Conservation (phyloP, 2,888 invertebrate species). For the Macrosiphum euphorbiae region DNA sequence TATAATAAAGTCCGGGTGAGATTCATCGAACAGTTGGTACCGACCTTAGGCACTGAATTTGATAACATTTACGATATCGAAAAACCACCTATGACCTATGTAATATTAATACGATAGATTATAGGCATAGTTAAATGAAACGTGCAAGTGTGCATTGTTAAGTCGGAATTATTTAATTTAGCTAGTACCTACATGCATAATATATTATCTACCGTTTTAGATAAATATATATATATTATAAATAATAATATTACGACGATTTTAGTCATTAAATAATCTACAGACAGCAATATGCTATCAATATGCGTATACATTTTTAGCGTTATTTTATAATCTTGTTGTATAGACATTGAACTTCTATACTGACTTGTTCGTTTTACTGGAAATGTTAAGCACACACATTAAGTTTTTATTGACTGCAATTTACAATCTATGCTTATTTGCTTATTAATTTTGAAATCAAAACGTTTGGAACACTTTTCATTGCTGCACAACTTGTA, state of each 20-base stretch:
- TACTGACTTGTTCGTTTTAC: background rate
- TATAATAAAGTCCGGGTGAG: no score
- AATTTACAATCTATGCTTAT: background rate
- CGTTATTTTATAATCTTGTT: background rate
- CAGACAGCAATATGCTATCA: no score
- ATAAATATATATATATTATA: no score
- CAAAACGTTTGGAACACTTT: background rate
- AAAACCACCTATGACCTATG: background rate
- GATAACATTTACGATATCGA: background rate
- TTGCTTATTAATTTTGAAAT: background rate
- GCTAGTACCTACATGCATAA: background rate
- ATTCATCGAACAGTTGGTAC: background rate
- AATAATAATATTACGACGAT: background rate
- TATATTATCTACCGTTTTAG: background rate
- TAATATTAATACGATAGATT: background rate
- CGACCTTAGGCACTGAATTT: background rate
- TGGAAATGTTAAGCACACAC: background rate
- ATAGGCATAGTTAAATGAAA: background rate
- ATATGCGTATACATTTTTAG: background rate
- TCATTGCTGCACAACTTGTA: background rate
- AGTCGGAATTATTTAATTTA: background rate
- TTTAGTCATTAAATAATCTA: no score
- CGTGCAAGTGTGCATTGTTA: background rate
- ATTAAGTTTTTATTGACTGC: background rate
- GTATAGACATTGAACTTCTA: background rate